Evolutionary conservation across 2,113 vertebrate genomes (phyloP).

Genomic region (Macaca nemestrina): DNA sequence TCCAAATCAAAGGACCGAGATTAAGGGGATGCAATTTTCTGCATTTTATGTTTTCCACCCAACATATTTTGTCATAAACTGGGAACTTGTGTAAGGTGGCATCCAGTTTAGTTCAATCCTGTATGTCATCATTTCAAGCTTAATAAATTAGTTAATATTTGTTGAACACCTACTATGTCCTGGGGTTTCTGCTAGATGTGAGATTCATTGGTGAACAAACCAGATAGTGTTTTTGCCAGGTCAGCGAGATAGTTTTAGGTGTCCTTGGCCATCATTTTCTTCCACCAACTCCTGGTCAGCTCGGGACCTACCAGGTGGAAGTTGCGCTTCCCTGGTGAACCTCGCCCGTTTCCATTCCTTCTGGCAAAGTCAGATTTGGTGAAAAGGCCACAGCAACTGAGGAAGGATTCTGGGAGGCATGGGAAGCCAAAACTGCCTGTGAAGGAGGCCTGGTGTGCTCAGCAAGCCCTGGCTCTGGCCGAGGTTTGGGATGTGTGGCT

Average conservation of each 20-base stretch:
- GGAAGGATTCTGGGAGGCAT: neutral
- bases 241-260: neutral
- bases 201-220: neutral
- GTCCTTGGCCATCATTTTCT: accelerated
- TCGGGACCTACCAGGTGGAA: neutral
- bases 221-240: neutral
- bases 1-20: neutral
- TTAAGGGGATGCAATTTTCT: neutral
- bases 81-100: neutral
- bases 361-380: neutral
- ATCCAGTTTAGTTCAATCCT: neutral
- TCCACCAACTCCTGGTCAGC: neutral
- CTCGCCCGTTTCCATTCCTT: neutral
- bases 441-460: no score
- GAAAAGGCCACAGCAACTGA: neutral
- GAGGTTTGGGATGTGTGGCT: neutral
- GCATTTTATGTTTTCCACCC: neutral
- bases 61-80: neutral
- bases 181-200: neutral
- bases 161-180: neutral
- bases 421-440: neutral
- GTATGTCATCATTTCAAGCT: no score
- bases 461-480: neutral
- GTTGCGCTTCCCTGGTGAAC: neutral
- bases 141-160: neutral